Base-by-base conservation (phyloP, 2,113 vertebrate genomes). In the Lampris incognitus region DNA sequence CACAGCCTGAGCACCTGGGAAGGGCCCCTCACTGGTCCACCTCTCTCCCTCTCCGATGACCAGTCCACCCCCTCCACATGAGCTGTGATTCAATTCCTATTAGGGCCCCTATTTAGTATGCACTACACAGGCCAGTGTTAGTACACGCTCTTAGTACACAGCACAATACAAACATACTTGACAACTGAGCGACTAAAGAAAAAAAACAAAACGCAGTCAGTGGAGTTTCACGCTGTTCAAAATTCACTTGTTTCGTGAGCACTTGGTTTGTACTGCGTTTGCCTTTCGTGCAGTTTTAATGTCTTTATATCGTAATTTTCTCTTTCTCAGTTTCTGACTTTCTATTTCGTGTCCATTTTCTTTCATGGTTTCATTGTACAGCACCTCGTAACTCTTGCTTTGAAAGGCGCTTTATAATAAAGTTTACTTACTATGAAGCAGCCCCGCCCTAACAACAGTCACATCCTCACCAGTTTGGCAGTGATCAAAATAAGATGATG, bases 1-100 rank as follows among this genome's bases (percentile, higher is more conserved):
- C 82, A 80, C 78, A 85, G 73, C 78, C 66, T 59, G 67, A 88
- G 84, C 82, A 85, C 84, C 88, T 59, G 61, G 37, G 84, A 85
- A 60, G 84, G 79, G 57, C 38, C 84, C 71, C 69, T n/a, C 71
- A 36, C 77, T n/a, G 85, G 70, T 74, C 83, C 4, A 38, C 76
- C 36, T 10, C 61, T 65, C 72, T 10, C 61, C 62, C 72, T 2
- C 61, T 60, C 62, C 68, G 9, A 41, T 8, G 77, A 80, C 79
- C 81, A 73, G 85, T 51, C 7, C 57, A 51, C 66, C 72, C 78
- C 76, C 82, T 70, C 60, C 65, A 83, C 83, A 64, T 64, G 0
- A 81, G 79, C 76, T 70, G 71, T 72, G 74, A 69, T 48, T 78
- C 76, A 49, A 71, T 50, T 85, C 77, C 40, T 73, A 70, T 72